Conservation (phyloP, 30 jellyfish, hydroid and myxozoan species). For the Hydra vulgaris region DNA sequence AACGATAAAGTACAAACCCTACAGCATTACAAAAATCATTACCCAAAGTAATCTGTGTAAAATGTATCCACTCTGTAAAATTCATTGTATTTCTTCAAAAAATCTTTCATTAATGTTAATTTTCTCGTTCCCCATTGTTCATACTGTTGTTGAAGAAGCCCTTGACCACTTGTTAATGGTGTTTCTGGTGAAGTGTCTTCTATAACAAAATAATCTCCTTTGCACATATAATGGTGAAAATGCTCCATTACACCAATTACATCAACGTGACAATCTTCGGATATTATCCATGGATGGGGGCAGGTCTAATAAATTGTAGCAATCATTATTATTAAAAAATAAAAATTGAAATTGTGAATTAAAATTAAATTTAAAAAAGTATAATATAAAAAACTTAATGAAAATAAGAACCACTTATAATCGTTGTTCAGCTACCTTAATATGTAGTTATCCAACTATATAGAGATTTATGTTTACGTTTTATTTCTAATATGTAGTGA, state of each 20-base stretch:
- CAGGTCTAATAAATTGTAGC: constrained; percentile 10
- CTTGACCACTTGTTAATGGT: constrained; percentile 58
- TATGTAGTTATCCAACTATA: no score
- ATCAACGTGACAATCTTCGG: constrained; percentile 76
- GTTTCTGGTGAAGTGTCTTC: constrained; percentile 76
- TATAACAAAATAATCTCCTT: constrained; percentile 64
- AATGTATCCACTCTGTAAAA: constrained; percentile 42
- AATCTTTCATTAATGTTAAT: constrained; percentile 13
- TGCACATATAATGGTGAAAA: constrained; percentile 49
- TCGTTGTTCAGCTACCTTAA: no score
- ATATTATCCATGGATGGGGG: constrained; percentile 76
- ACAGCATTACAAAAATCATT: no score
- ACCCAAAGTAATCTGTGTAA: constrained; percentile 70
- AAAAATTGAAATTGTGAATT: no score
- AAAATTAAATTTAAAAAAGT: no score
- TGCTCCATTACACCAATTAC: constrained; percentile 58
- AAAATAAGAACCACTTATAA: no score
- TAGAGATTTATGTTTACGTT: no score
- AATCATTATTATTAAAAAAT: neutral
- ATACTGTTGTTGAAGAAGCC: constrained; percentile 36
- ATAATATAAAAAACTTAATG: no score
- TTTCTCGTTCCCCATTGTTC: constrained; percentile 46
- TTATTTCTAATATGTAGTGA: no score
- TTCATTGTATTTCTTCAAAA: constrained; percentile 26
- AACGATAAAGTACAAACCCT: no score